A percentile compares a stretch with the other conserved stretches of the same genome.
phyloP scores from a whole-genome alignment of 2,113 vertebrate species.

The Epinephelus moara region DNA sequence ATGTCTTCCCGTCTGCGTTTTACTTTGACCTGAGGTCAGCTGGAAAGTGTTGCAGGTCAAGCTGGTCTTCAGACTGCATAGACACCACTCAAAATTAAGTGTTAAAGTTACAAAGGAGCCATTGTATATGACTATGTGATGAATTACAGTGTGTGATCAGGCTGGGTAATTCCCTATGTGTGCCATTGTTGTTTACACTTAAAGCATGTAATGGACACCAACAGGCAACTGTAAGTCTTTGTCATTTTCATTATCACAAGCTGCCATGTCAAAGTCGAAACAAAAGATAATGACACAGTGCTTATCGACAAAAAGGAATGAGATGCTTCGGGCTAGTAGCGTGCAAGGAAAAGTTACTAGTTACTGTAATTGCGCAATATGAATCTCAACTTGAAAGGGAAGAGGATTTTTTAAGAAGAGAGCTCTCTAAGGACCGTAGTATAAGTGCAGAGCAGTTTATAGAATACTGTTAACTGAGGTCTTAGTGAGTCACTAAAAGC shows the following conservation, averaged over 20 bases:
- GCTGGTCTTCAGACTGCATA: not conserved
- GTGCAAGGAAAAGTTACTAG: not conserved
- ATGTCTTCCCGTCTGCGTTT: conserved; percentile 13
- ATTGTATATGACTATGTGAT: not conserved
- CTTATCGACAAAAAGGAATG: not conserved
- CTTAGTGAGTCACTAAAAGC: conserved; percentile 55
- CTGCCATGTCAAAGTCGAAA: not conserved
- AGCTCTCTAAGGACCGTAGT: not conserved
- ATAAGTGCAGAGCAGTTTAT: conserved; percentile 25
- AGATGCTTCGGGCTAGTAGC: not conserved
- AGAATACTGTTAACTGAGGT: conserved; percentile 17
- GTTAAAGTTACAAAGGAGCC: not conserved
- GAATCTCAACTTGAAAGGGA: conserved; percentile 4
- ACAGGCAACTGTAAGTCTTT: not conserved
- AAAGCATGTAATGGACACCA: not conserved
- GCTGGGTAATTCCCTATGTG: not conserved
- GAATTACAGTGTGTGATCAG: not conserved
- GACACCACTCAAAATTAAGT: not conserved
- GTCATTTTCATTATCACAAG: conserved; percentile 8
- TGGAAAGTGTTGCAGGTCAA: conserved; percentile 25
- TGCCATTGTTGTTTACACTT: not conserved
- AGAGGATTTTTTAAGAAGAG: conserved; percentile 29
- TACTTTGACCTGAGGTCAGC: conserved; percentile 26
- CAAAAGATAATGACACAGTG: not conserved
- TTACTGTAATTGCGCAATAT: not conserved